Evolutionary conservation across 2,888 invertebrate genomes (phyloP), one percentile per base, ranked within the genome.

Genomic region (Calliopum simillimum): DNA sequence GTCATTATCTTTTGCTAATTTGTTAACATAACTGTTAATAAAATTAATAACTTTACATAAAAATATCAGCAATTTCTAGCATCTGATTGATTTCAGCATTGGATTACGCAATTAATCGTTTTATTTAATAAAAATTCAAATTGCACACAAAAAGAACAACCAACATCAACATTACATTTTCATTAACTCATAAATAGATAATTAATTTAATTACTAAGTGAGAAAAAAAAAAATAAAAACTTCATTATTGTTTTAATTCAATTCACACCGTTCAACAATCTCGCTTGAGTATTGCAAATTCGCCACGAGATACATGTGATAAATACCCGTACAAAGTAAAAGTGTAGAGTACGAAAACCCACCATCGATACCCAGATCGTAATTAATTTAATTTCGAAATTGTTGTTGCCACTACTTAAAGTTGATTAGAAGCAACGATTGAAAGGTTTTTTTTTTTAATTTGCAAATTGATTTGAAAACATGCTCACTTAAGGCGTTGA

Each of bases 71-170:
- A 8, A 11, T 11, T n/a, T n/a, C n/a, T n/a, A n/a, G 21, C 8
- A 55, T 23, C 55, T 44, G 55, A 58, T 67, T 23, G 67, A 46
- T 67, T 58, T 21, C 58, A 67, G 23, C 51, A 47, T 47, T 53
- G n/a, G 41, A 53, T 51, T 43, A 47, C 53, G 43, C 67, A 62
- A 66, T 67, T 64, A 72, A 76, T 76, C 59, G 69, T 71, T 75
- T 75, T 76, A 75, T 68, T 55, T 75, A 76, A 71, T 76, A 75
- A 73, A 74, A 79, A 76, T 64, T 16, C 49, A 76, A 79, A 80
- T 78, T 80, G 77, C 78, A 79, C 73, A 80, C 77, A 71, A 75
- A 73, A 71, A 76, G 76, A 74, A 55, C 79, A 80, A 74, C n/a
- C 79, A 79, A 72, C 67, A 67, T 47, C 44, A 66, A 56, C 49